A percentile compares a stretch with the other conserved stretches of the same genome.
Conservation (phyloP, 2,888 invertebrate species). For the Isoperla grammatica region DNA sequence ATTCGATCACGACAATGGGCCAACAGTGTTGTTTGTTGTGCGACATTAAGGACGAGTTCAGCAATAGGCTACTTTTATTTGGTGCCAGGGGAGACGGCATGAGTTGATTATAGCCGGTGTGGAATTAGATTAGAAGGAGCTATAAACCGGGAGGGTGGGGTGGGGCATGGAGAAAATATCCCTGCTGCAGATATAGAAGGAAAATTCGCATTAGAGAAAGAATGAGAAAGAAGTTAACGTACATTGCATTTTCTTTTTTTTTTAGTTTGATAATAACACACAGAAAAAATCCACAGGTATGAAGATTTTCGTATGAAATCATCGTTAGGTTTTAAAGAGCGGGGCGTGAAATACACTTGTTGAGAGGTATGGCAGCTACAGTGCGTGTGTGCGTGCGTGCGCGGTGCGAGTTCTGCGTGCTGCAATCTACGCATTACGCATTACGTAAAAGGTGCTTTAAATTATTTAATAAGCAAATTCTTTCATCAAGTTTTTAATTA, state of each 20-base stretch:
- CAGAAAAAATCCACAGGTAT: too few species aligned
- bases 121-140: constrained; percentile 21
- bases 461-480: too few species aligned
- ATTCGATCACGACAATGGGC: too few species aligned
- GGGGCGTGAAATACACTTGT: too few species aligned
- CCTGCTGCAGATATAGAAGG: neutral
- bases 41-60: constrained; percentile 1
- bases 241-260: neutral
- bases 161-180: neutral
- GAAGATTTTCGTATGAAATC: too few species aligned
- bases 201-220: constrained; percentile 3
- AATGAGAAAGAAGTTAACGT: neutral
- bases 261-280: neutral
- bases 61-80: constrained; percentile 22
- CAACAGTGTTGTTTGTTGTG: neutral
- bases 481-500: too few species aligned
- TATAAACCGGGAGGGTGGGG: neutral
- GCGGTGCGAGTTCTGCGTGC: too few species aligned
- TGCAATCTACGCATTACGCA: too few species aligned
- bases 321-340: too few species aligned
- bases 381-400: too few species aligned
- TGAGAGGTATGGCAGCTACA: too few species aligned
- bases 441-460: too few species aligned
- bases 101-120: constrained; percentile 25
- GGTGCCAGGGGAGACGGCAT: constrained; percentile 10